A percentile compares a stretch with the other conserved stretches of the same genome.
Evolutionary conservation across 2,888 invertebrate genomes (phyloP).

Genomic region (Agonopterix heracliana): DNA sequence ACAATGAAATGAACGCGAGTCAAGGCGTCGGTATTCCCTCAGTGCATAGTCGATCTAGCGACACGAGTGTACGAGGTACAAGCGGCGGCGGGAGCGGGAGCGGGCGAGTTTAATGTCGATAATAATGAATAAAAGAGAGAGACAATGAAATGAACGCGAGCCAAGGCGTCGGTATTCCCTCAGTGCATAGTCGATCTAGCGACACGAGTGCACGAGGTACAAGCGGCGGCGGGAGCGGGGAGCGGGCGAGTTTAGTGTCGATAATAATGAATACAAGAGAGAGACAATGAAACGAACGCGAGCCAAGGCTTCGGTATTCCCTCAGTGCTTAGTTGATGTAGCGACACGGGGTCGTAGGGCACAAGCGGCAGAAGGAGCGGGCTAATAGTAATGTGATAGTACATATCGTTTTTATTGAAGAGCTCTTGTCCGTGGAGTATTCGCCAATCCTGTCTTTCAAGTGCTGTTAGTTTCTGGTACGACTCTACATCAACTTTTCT

Average conservation of each 20-base stretch:
- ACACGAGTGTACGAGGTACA: too few species aligned
- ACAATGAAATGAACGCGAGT: slow-evolving; percentile 65
- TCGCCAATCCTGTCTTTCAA: slow-evolving; percentile 63
- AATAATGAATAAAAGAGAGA: background rate
- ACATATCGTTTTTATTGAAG: slow-evolving; percentile 69
- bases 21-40: slow-evolving; percentile 64
- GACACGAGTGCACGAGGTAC: background rate
- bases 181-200: too few species aligned
- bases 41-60: too few species aligned
- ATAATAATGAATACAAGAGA: too few species aligned
- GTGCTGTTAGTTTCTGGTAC: too few species aligned
- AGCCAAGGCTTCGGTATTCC: too few species aligned
- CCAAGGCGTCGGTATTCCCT: background rate
- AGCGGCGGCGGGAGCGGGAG: background rate
- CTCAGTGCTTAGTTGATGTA: slow-evolving; percentile 73
- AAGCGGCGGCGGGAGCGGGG: background rate
- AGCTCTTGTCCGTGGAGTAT: slow-evolving; percentile 61
- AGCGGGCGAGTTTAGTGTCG: background rate
- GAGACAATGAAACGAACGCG: too few species aligned
- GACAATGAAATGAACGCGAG: background rate
- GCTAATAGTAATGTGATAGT: slow-evolving; percentile 11
- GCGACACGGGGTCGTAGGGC: slow-evolving; percentile 28
- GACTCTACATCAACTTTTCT: too few species aligned
- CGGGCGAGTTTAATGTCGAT: background rate
- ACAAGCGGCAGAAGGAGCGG: slow-evolving; percentile 17